phyloP scores from a whole-genome alignment of 2,797 vertebrate species.

The Prionace glauca region DNA sequence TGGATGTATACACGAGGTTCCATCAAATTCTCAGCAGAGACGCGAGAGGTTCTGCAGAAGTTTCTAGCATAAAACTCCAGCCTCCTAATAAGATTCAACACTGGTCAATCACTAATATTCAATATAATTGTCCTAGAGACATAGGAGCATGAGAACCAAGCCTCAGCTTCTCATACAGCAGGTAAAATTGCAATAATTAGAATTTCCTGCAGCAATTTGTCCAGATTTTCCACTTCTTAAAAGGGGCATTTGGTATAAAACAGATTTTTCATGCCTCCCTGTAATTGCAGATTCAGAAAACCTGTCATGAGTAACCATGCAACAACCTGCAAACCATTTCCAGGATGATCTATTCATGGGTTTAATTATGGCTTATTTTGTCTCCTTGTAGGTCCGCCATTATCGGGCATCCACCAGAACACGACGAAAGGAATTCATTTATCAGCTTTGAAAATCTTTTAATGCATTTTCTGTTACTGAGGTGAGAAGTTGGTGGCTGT shows the following conservation, averaged over 20 bases:
- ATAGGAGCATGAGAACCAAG: not conserved
- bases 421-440: slow-evolving; percentile 35
- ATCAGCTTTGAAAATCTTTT: slow-evolving; percentile 30
- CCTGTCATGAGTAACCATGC: not conserved
- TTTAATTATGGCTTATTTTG: slow-evolving; percentile 33
- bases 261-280: too few relatives aligned
- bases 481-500: slow-evolving; percentile 13
- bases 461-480: slow-evolving; percentile 34
- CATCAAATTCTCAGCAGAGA: not conserved
- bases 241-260: not conserved
- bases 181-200: not conserved
- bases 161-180: not conserved
- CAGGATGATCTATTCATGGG: not conserved
- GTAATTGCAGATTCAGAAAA: not conserved
- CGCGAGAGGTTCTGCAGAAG: not conserved
- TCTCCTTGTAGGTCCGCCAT: slow-evolving; percentile 30
- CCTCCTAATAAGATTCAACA: not conserved
- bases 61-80: not conserved
- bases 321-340: not conserved
- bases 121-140: not conserved
- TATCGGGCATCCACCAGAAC: slow-evolving; percentile 1
- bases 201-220: not conserved
- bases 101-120: not conserved
- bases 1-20: not conserved
- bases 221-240: not conserved